Evolutionary conservation across 2,797 vertebrate species (phyloP), one percentile per base, ranked within the genome.

Genomic region (Antennarius maculatus): DNA sequence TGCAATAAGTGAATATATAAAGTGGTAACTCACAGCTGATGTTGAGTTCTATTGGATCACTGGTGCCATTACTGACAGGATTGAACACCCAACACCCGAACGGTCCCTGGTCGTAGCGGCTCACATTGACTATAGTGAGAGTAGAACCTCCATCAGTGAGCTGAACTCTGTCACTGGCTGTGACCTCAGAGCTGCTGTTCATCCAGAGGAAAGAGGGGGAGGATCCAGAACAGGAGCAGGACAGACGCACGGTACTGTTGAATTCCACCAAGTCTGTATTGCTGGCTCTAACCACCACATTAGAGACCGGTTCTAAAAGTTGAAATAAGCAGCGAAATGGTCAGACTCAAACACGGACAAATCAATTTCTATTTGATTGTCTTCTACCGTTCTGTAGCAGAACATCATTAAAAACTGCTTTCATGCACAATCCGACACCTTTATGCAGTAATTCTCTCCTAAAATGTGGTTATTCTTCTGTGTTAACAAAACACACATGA

Each of bases 161-260:
- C 18, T 73, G 63, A 57, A 87, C 71, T 59, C 79, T 74, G 14
- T 50, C 71, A 28, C 67, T 70, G 10, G 34, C 16, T 54, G 56
- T 86, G n/a, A 93, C 52, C 52, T 50, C 61, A 42, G 82, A 82
- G 70, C 80, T 90, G 71, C 69, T 27, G 23, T 91, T 92, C 46
- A 81, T 31, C 91, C 91, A 93, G 37, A 62, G 68, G 71, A 82
- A 89, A 10, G 75, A 73, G 6, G 61, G 47, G 1, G 73, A 62
- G 9, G 88, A 84, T 43, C 89, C 91, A 9, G 80, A 71, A 46
- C 67, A 71, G 10, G 80, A 86, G 72, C 91, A 93, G 58, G 67
- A 85, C 58, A 92, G 70, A 5, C 7, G 29, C 58, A 86, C 85
- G 0, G 76, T 83, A 68, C 79, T 80, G 60, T 45, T 90, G 54